Conservation (phyloP, 2,888 invertebrate species). For the Girardia tigrina region DNA sequence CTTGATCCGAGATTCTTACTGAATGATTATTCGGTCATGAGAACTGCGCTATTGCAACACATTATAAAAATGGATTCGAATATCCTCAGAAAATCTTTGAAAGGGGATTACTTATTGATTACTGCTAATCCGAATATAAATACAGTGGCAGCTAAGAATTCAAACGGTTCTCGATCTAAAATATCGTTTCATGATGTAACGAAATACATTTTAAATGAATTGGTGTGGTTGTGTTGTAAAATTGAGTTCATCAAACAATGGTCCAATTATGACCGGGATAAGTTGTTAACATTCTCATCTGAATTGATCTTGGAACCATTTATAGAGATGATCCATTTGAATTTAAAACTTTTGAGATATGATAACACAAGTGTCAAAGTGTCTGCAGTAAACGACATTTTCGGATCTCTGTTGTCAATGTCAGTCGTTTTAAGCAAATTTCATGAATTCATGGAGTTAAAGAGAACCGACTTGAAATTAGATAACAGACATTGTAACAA, state of each 20-base stretch:
- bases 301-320: constrained; percentile 12
- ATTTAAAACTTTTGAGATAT: neutral
- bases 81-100: neutral
- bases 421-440: too few relatives aligned
- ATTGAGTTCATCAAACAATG: constrained; percentile 7
- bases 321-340: neutral
- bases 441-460: too few relatives aligned
- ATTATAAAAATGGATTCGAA: neutral
- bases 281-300: neutral
- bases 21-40: neutral
- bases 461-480: too few relatives aligned
- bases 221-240: neutral
- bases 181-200: constrained; percentile 3
- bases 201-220: neutral
- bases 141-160: neutral
- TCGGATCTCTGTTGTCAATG: neutral
- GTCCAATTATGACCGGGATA: neutral
- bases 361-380: neutral
- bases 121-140: neutral
- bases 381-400: neutral
- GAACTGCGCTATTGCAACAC: neutral
- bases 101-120: neutral
- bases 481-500: too few relatives aligned
- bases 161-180: neutral
- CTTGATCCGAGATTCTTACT: neutral